These are phyloP conservation scores for Idaea straminata DNA, from an alignment of 2,888 invertebrate species.

Conservation along the genomic window DNA sequence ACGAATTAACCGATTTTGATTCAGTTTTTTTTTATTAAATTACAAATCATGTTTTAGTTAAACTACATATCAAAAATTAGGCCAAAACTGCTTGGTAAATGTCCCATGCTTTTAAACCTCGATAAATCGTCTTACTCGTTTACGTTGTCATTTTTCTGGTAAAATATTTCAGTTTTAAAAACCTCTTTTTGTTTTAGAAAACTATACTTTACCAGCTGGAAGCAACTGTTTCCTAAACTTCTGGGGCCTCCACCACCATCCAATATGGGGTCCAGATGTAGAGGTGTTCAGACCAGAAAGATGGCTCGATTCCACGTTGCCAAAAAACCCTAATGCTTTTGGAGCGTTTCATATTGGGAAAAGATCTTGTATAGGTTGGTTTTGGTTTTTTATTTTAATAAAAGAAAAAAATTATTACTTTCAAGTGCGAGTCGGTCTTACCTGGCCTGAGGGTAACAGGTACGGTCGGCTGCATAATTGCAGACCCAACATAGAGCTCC, in stretches of 20 bases:
- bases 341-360: constrained; percentile 25
- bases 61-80: no score
- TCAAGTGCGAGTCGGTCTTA: neutral
- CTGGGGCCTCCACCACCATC: constrained; percentile 15
- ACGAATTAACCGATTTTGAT: no score
- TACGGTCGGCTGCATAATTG: no score
- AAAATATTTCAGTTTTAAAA: neutral
- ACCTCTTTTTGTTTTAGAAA: constrained; percentile 11
- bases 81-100: neutral
- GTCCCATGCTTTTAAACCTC: no score
- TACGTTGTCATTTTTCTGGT: no score
- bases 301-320: constrained; percentile 19
- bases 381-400: neutral
- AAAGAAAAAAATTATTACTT: no score
- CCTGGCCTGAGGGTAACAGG: no score
- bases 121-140: no score
- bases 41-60: no score
- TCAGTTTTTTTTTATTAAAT: no score
- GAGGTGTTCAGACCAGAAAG: constrained; percentile 24
- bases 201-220: constrained; percentile 21
- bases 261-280: constrained; percentile 25
- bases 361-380: constrained; percentile 27
- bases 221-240: constrained; percentile 9
- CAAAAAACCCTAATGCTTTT: constrained; percentile 12
- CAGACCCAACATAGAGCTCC: no score